Percentiles rank a stretch among this genome's conserved stretches.
These are phyloP conservation scores for Alligator mississippiensis DNA, from an alignment of 2,113 vertebrate species.

Conservation along the genomic window DNA sequence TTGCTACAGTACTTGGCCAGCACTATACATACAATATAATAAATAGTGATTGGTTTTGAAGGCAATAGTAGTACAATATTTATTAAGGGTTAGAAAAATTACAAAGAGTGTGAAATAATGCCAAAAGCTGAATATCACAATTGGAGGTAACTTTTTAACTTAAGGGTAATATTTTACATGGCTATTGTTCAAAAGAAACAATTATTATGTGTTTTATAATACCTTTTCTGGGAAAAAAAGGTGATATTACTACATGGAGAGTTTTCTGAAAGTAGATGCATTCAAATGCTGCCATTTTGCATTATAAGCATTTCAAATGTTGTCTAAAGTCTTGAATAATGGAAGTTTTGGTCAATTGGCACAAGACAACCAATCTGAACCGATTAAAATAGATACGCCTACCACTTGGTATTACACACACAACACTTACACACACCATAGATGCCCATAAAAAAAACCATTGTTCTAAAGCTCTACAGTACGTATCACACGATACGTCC, in stretches of 20 bases:
- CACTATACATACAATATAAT: neutral
- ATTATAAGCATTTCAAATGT: conserved; percentile 1
- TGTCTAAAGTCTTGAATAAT: neutral
- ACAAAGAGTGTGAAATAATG: conserved; percentile 1
- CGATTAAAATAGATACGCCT: neutral
- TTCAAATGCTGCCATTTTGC: neutral
- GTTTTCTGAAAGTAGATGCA: neutral
- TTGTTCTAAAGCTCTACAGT: neutral
- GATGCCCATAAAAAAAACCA: neutral
- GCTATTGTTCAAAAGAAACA: neutral
- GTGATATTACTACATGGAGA: neutral
- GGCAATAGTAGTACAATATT: neutral
- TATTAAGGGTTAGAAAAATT: conserved; percentile 36
- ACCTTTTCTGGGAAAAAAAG: neutral
- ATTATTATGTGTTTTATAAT: conserved; percentile 16
- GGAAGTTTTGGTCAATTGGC: neutral
- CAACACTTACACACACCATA: neutral
- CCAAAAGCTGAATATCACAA: conserved; percentile 24
- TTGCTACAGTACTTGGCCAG: conserved; percentile 21
- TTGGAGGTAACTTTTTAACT: conserved; percentile 45
- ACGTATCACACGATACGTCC: neutral
- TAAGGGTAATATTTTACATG: conserved; percentile 11
- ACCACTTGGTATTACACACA: neutral
- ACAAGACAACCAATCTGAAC: neutral
- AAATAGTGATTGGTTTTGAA: conserved; percentile 18